phyloP scores from a whole-genome alignment of 2,888 invertebrate genomes.

The Drosophila falleni region DNA sequence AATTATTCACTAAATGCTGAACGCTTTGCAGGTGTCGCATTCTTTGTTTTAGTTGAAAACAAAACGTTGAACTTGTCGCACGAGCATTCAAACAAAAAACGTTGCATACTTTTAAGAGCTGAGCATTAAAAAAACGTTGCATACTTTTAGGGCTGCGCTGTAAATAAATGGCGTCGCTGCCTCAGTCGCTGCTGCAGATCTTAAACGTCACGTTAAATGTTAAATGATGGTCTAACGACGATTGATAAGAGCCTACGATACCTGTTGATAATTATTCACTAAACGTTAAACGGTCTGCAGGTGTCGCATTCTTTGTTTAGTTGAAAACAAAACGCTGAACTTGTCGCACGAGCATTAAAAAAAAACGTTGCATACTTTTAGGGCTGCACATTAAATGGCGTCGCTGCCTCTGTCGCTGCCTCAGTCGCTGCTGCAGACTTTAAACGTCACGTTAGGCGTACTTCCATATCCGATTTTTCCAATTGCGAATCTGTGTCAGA shows the following conservation, averaged over 20 bases:
- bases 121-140: too few relatives aligned
- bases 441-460: not conserved
- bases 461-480: constrained; percentile 52
- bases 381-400: constrained; percentile 52
- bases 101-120: constrained; percentile 71
- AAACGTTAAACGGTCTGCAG: constrained; percentile 36
- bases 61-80: constrained; percentile 9
- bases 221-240: constrained; percentile 31
- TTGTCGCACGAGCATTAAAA: constrained; percentile 5
- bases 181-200: too few relatives aligned
- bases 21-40: constrained; percentile 38
- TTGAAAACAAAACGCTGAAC: constrained; percentile 17
- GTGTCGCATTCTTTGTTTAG: constrained; percentile 33
- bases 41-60: constrained; percentile 34
- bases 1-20: constrained; percentile 37
- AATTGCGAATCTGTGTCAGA: constrained; percentile 57
- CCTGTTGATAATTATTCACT: constrained; percentile 43
- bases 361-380: constrained; percentile 60
- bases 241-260: constrained; percentile 51
- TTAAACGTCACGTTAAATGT: too few relatives aligned
- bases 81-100: not conserved
- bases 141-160: too few relatives aligned
- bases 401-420: constrained; percentile 22
- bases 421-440: constrained; percentile 18
- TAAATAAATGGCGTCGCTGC: too few relatives aligned